Base-by-base conservation (phyloP, 2,888 invertebrate species). In the Drosophila ezoana region DNA sequence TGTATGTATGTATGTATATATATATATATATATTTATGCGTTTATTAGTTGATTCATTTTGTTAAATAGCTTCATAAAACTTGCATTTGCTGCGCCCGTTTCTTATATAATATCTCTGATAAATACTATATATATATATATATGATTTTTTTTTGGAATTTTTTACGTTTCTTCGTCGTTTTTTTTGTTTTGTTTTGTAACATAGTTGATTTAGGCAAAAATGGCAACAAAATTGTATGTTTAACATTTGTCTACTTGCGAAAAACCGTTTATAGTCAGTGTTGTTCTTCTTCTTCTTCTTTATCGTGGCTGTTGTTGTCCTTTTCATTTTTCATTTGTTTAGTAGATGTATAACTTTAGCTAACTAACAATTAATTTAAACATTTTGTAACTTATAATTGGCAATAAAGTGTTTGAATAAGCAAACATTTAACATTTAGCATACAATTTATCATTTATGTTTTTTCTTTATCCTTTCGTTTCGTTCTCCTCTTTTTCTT, bases 181-280 rank as follows among this genome's bases (percentile, higher is more conserved):
- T 20, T 2, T 5, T 14, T 4, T 6, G 18, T 18, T 63, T 67
- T 48, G 68, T 67, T 85, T 87, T 90, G 91, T 89, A 91, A 91
- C 92, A 91, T 90, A 91, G 90, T 91, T 91, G 88, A 88, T 91
- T 91, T 91, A 91, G 92, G 91, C 91, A 91, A 91, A 91, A 91
- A 92, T 91, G 91, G 91, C 91, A 91, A 91, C 91, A 90, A 90
- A 91, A 91, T 90, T 90, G 81, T 88, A 89, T 89, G 86, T 87
- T 85, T 85, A 85, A 88, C 89, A 90, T 90, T 83, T 83, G 76
- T 87, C 83, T 83, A 83, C 88, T 76, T 60, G 58, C 60, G 68
- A 81, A 78, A 84, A 80, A 72, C 82, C 68, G 53, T 72, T 76
- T 73, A 78, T 80, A 88, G 89, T 89, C 76, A 65, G 76, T 83